Percentiles rank a stretch among this genome's conserved stretches.
phyloP scores from a whole-genome alignment of 2,888 invertebrate genomes.

The Ligdia adustata region DNA sequence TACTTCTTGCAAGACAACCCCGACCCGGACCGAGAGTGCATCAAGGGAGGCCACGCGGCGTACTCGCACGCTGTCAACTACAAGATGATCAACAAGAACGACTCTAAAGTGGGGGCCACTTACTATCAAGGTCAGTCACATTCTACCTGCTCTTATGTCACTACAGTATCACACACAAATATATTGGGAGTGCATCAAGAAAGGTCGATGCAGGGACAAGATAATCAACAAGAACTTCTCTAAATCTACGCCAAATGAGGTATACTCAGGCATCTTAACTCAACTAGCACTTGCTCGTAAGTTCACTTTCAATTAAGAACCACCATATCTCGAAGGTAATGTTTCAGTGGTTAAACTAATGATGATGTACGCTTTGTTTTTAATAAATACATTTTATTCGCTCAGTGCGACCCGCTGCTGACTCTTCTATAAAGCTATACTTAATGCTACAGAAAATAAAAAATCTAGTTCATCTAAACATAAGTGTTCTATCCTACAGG shows the following conservation, averaged over 20 bases:
- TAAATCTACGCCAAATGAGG: too few relatives aligned
- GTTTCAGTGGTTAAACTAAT: too few relatives aligned
- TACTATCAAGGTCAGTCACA: constrained; percentile 86
- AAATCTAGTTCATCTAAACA: too few relatives aligned
- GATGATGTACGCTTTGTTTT: background rate
- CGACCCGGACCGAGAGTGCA: constrained; percentile 75
- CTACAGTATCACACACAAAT: too few relatives aligned
- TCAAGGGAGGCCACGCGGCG: constrained; percentile 94
- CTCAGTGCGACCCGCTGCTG: too few relatives aligned
- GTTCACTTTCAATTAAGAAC: too few relatives aligned
- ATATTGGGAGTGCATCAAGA: background rate
- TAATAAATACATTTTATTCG: too few relatives aligned
- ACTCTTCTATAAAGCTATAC: too few relatives aligned
- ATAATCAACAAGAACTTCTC: background rate
- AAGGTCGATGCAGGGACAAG: background rate
- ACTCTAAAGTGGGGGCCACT: constrained; percentile 87
- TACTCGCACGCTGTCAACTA: constrained; percentile 90
- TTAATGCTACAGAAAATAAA: too few relatives aligned
- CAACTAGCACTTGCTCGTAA: too few relatives aligned
- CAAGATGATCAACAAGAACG: constrained; percentile 54
- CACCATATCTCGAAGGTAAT: background rate
- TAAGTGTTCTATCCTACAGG: too few relatives aligned
- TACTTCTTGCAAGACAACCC: constrained; percentile 94
- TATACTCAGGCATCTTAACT: too few relatives aligned
- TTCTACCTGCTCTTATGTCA: background rate